Base-by-base conservation (phyloP, 2,888 invertebrate species). In the Atrina japonica region DNA sequence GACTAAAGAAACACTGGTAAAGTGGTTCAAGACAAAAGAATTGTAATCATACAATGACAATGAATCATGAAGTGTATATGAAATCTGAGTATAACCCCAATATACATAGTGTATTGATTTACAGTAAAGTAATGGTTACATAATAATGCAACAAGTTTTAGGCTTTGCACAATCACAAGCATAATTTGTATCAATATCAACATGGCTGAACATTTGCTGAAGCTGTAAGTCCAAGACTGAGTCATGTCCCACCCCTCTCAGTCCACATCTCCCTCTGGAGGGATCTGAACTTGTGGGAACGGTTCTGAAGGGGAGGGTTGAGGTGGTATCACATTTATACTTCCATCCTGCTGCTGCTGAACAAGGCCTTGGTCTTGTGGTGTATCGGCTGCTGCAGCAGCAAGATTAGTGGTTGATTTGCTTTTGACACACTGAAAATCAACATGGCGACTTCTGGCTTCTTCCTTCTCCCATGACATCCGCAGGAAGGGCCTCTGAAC, bases 391-490 rank as follows among this genome's bases (percentile, higher is more conserved):
- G 97, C 97, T 86, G 97, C 97, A 29, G 88, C 87, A 0, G 97
- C 97, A 75, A 99, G 92, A 91, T 99, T 98, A 11, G 98, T 98
- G 30, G 98, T 97, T 0, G 97, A 97, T 89, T 99, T 98, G 2
- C 97, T 97, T 91, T 98, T 98, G 66, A 99, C 97, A 89, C 98
- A 99, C 92, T 99, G 97, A 76, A 99, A 99, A 91, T 99, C 99
- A 0, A 99, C 99, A 89, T 99, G 99, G 0, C 99, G 94, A 87
- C 97, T 97, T 89, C 98, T 98, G 0, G 98, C 99, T 87, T 99
- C 99, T 88, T 99, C 99, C 87, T 99, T 99, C 90, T 99, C 99
- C 99, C 99, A 99, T 0, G 97, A 97, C 96, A 97, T 97, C 88
- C 98, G 97, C 64, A 99, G 96, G 91, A 99, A 99, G 0, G 99